Percentiles rank a stretch among this genome's conserved stretches.
Conservation (phyloP, 2,888 invertebrate species). For the Epirrhoe tristata region DNA sequence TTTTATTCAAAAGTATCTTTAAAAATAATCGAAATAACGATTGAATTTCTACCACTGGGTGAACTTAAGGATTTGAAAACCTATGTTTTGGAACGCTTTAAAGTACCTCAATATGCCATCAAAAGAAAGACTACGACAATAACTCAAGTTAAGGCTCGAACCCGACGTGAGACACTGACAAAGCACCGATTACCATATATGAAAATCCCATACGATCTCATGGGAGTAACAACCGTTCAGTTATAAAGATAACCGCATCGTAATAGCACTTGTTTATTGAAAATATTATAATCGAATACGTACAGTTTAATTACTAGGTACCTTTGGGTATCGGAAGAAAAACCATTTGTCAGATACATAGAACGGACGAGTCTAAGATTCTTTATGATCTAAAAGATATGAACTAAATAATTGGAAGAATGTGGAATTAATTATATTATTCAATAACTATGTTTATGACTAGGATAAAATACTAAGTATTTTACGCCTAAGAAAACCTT, state of each 20-base stretch:
- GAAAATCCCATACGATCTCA: conserved; percentile 44
- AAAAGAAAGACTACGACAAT: conserved; percentile 38
- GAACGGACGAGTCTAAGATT: conserved; percentile 23
- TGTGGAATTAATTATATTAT: not conserved
- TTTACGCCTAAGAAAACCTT: no score
- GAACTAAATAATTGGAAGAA: not conserved
- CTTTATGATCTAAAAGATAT: conserved; percentile 20
- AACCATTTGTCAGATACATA: conserved; percentile 28
- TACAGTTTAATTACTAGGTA: conserved; percentile 51
- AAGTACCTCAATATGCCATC: not conserved
- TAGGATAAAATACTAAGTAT: no score
- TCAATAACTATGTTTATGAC: not conserved
- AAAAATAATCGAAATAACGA: no score
- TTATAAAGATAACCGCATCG: conserved; percentile 59
- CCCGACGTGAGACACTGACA: conserved; percentile 57
- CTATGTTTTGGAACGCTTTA: not conserved
- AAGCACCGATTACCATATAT: conserved; percentile 64
- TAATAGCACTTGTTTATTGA: conserved; percentile 58
- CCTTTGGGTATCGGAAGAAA: conserved; percentile 40
- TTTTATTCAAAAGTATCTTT: no score
- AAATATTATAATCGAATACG: conserved; percentile 60
- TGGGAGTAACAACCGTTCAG: conserved; percentile 58
- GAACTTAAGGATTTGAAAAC: not conserved
- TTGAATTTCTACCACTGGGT: no score
- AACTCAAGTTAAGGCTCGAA: conserved; percentile 49